phyloP scores from a whole-genome alignment of 1,140 invertebrate species.

The Zaprionus vittiger region DNA sequence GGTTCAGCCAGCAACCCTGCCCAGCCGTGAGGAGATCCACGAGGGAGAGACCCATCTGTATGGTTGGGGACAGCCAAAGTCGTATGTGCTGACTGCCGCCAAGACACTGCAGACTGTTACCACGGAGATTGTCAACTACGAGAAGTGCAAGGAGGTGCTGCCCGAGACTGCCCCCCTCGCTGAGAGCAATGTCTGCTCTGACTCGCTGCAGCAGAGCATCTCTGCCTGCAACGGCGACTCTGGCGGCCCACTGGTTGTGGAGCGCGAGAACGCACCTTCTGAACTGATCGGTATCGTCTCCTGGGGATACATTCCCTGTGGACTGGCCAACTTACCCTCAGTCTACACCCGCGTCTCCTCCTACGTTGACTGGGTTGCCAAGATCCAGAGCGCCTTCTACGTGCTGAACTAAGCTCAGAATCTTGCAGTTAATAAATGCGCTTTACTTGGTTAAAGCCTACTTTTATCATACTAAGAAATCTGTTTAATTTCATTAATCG shows the following conservation, averaged over 20 bases:
- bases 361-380: constrained; percentile 84
- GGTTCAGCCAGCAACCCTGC: constrained; percentile 85
- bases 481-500: not conserved
- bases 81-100: constrained; percentile 48
- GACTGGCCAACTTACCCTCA: constrained; percentile 87
- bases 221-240: constrained; percentile 89
- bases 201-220: constrained; percentile 85
- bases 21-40: constrained; percentile 80
- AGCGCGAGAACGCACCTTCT: constrained; percentile 56
- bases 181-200: constrained; percentile 87
- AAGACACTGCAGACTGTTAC: constrained; percentile 83
- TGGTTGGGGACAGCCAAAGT: constrained; percentile 85
- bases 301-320: constrained; percentile 90
- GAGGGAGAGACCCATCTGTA: constrained; percentile 83
- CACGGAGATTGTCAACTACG: constrained; percentile 80
- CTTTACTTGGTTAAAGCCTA: constrained; percentile 24
- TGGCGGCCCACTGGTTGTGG: constrained; percentile 87
- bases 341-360: constrained; percentile 89
- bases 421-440: constrained; percentile 15
- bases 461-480: constrained; percentile 2
- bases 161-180: constrained; percentile 74
- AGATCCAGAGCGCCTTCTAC: constrained; percentile 67
- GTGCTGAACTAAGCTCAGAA: constrained; percentile 52
- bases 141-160: constrained; percentile 44
- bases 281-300: constrained; percentile 89